Percentiles rank a stretch among this genome's conserved stretches.
Conservation (phyloP, 1,140 invertebrate genomes). For the Glomeris maerens region DNA sequence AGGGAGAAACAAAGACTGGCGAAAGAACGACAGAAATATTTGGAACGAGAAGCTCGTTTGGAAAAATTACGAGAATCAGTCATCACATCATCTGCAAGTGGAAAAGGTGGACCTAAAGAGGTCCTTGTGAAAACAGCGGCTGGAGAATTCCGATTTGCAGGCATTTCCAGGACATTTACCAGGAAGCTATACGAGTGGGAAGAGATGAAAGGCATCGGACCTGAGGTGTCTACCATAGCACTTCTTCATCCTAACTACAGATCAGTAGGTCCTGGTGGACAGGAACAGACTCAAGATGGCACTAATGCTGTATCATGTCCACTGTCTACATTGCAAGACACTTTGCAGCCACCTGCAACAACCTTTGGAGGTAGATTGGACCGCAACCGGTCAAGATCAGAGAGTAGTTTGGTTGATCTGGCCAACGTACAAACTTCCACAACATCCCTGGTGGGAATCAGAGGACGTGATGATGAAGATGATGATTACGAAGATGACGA, state of each 20-base stretch:
- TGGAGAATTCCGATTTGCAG: constrained; percentile 65
- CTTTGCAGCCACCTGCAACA: constrained; percentile 28
- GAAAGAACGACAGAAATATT: constrained; percentile 41
- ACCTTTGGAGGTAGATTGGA: constrained; percentile 5
- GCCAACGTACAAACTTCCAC: constrained; percentile 10
- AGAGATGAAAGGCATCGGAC: constrained; percentile 60
- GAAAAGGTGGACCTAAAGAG: constrained; percentile 44
- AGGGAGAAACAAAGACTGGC: constrained; percentile 44
- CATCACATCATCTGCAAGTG: no score
- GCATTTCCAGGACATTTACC: constrained; percentile 72
- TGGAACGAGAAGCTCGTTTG: constrained; percentile 43
- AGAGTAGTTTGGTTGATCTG: constrained; percentile 46
- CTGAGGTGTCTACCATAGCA: constrained; percentile 63
- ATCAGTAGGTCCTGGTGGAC: constrained; percentile 22
- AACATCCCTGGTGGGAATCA: constrained; percentile 3
- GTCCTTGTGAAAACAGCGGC: constrained; percentile 62
- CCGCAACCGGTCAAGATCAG: constrained; percentile 44
- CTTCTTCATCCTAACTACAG: constrained; percentile 45
- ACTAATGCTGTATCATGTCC: constrained; percentile 26
- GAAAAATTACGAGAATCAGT: constrained; percentile 44
- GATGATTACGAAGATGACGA: background rate
- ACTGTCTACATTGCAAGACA: constrained; percentile 15
- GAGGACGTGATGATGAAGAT: background rate
- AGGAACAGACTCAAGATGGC: background rate
- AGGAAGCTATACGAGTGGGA: constrained; percentile 83